Evolutionary conservation across 2,888 invertebrate genomes (phyloP), one percentile per base, ranked within the genome.

Genomic region (Mongoloraphidia duomilia): DNA sequence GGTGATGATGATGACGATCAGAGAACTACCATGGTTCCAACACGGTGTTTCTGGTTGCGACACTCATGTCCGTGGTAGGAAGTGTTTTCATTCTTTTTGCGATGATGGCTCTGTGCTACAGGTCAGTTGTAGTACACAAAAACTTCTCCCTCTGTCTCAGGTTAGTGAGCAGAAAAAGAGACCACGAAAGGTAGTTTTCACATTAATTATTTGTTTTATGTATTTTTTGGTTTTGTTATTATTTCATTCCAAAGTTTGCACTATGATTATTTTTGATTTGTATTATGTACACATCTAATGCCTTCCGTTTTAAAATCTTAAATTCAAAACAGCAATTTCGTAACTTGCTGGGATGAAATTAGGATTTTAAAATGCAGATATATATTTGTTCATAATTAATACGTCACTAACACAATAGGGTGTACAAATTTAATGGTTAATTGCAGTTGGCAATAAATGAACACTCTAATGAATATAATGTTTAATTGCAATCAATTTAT

Each of bases 91-190:
- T 93, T 80, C 83, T 91, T 80, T 93, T 93, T 84, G 91, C 93
- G 79, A 85, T 91, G 81, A 87, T 93, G 87, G 93, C 93, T 80
- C 87, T 93, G 81, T 93, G 93, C 88, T 93, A 93, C 89, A 90
- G 92, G 90, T 91, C 90, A 89, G 90, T 90, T 82, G 90, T 90
- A 86, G 90, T 91, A 84, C 89, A 91, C 88, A 89, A 88, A 88
- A 90, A 89, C 87, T 87, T 89, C 88, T 89, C 87, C 85, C 87
- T 89, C 83, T 90, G 90, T 84, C 87, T 90, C 86, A 90, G 90
- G 90, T 91, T 89, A 90, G 90, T 90, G 84, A 82, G 85, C 86
- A 86, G 85, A 83, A 82, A 77, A 79, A 79, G 73, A 42, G 73
- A 74, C 76, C 77, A 78, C 13, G 14, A 41, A 73, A 73, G 78